Evolutionary conservation across 2,888 invertebrate species (phyloP).

Genomic region (Cheilosia pagana): DNA sequence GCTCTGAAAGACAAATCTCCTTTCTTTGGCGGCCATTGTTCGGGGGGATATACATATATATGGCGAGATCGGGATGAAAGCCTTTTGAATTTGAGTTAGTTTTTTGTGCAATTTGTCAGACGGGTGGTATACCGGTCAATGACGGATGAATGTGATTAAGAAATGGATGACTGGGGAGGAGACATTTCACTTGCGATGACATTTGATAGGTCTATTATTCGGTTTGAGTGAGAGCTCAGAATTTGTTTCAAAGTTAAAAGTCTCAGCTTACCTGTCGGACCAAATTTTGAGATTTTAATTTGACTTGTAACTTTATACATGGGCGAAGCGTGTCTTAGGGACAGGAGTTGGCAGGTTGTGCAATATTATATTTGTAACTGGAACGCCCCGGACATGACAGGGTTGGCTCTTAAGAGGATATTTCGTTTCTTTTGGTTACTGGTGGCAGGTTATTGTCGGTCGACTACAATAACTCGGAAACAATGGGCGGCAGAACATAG

Average conservation of each 20-base stretch:
- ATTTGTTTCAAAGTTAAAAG: conserved; percentile 20
- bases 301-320: not conserved
- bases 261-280: conserved; percentile 21
- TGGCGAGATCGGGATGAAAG: conserved; percentile 23
- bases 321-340: not conserved
- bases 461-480: no score
- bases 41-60: conserved; percentile 37
- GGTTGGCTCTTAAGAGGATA: no score
- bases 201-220: conserved; percentile 42
- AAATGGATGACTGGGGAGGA: not conserved
- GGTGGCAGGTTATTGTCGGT: not conserved
- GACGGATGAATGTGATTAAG: conserved; percentile 39
- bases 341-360: not conserved
- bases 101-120: conserved; percentile 12
- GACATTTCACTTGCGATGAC: conserved; percentile 22
- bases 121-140: conserved; percentile 9
- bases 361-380: no score
- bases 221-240: not conserved
- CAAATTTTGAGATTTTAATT: conserved; percentile 43
- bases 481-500: no score
- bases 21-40: conserved; percentile 63
- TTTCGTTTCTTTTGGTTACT: no score
- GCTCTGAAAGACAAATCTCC: conserved; percentile 49
- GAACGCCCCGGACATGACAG: no score
- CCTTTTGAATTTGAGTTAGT: conserved; percentile 9